Evolutionary conservation across 2,797 vertebrate genomes (phyloP).

Genomic region (Prionace glauca): DNA sequence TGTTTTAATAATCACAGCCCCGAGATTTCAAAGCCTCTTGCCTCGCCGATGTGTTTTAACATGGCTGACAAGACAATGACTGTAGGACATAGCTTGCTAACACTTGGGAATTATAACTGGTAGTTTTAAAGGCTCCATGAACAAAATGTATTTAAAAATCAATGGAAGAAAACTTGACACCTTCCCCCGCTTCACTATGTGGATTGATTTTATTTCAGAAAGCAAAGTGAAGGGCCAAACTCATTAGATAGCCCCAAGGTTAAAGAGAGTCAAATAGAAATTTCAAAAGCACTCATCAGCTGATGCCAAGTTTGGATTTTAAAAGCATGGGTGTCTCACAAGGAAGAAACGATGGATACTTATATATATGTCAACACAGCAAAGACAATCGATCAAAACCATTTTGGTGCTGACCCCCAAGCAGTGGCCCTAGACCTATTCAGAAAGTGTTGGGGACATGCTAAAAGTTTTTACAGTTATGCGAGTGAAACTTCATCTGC

Average conservation of each 20-base stretch:
- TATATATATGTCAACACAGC: neutral
- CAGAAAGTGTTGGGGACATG: neutral
- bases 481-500: neutral
- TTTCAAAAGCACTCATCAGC: neutral
- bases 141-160: slow-evolving; percentile 29
- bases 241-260: neutral
- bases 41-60: neutral
- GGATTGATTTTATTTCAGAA: slow-evolving; percentile 9
- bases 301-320: neutral
- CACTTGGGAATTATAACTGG: neutral
- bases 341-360: neutral
- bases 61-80: neutral
- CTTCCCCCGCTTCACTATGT: neutral
- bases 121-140: neutral
- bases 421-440: neutral
- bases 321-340: neutral
- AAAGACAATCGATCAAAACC: neutral
- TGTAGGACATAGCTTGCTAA: neutral
- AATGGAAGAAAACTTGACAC: neutral
- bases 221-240: neutral
- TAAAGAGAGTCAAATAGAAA: neutral
- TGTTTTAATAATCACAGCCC: neutral
- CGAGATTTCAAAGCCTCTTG: neutral
- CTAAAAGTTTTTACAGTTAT: neutral
- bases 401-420: neutral